Evolutionary conservation across 2,888 invertebrate species (phyloP), one percentile per base, ranked within the genome.

Genomic region (Nudaria mundana): DNA sequence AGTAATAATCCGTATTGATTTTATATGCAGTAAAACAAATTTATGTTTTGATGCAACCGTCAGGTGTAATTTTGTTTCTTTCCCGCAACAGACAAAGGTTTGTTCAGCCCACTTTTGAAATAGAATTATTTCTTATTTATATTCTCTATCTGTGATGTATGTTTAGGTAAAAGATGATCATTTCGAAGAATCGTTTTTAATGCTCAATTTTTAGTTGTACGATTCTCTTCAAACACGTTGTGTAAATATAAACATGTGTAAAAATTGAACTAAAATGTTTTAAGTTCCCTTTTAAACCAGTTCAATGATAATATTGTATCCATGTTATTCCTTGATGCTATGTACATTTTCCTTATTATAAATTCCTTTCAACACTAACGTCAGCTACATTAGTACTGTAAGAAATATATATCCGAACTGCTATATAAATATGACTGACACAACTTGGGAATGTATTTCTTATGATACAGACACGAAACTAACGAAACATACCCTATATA

Each of bases 61-160:
- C 57, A 55, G 59, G 61, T 61, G 57, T 57, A 63, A 57, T 65
- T 63, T 67, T 62, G 58, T 64, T 66, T 57, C 38, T 60, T 57
- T 48, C 40, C 48, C 26, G 26, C 39, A 35, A 32, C 37, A 39
- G 30, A 33, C 32, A 16, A 30, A 16, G 16, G 18, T 12, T 33
- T 26, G 22, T 15, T 38, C 48, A 47, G 46, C 47, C 37, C 52
- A 45, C 48, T 42, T 39, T 36, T 50, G 35, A 30, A 52, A 66
- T 69, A 67, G 55, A 48, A 52, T 58, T 63, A 61, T 56, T 67
- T 58, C 61, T 73, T 80, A 75, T 81, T 77, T 81, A 66, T 77
- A 76, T 76, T n/a, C 76, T 81, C 78, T 76, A 86, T 83, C 86
- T 87, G 87, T 87, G 87, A 86, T 87, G 75, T 87, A 84, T 83